Evolutionary conservation across 2,113 vertebrate species (phyloP).

Genomic region (Nibea coibor): DNA sequence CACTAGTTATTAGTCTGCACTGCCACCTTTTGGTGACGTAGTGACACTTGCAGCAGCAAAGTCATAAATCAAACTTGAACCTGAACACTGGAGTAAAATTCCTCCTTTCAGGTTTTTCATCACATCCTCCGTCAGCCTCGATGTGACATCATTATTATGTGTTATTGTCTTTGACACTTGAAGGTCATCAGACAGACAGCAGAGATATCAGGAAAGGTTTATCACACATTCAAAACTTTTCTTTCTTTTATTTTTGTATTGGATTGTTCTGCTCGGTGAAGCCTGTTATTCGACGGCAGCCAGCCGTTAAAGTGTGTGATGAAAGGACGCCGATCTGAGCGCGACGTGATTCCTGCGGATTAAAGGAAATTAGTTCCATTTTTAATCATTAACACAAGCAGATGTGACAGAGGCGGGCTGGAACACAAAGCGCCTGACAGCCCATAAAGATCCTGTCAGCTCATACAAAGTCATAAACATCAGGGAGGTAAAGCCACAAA

Average conservation of each 20-base stretch:
- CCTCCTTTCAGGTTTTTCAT: not conserved
- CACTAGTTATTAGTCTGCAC: conserved; percentile 4
- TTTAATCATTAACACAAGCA: conserved; percentile 53
- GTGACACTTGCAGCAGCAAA: not conserved
- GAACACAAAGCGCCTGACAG: not conserved
- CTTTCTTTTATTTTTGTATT: conserved; percentile 14
- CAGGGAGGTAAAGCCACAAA: not conserved
- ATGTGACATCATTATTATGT: not conserved
- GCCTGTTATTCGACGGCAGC: conserved; percentile 50
- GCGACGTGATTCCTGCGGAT: conserved; percentile 25
- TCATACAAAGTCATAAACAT: not conserved
- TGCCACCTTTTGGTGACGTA: conserved; percentile 56
- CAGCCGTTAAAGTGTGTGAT: conserved; percentile 39
- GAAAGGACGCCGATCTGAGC: conserved; percentile 26
- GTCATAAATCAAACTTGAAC: not conserved
- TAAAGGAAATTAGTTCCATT: conserved; percentile 46
- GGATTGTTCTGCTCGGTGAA: conserved; percentile 56
- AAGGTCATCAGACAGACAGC: conserved; percentile 42
- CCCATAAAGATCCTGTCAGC: not conserved
- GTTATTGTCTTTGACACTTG: conserved; percentile 18
- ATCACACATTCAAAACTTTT: conserved; percentile 37
- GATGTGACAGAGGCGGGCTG: conserved; percentile 22
- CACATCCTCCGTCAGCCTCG: not conserved
- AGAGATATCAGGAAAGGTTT: conserved; percentile 15
- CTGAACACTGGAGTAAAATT: not conserved